Conservation (phyloP, 2,797 vertebrate species). For the Danio tinwini region DNA sequence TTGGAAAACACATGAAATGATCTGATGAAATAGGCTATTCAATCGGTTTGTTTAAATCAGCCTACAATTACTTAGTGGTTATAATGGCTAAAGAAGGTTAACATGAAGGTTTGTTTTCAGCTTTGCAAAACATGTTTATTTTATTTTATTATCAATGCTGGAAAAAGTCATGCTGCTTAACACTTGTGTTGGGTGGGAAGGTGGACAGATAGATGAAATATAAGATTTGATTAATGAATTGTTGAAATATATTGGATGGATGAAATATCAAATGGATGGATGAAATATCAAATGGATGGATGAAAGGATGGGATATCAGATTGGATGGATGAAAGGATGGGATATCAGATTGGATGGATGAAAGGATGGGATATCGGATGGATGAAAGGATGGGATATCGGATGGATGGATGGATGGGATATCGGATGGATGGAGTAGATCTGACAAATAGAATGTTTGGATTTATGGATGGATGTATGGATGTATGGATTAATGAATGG, state of each 20-base stretch:
- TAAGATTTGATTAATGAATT: too few relatives aligned
- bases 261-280: background rate
- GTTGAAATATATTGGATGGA: too few relatives aligned
- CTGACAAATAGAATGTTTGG: too few relatives aligned
- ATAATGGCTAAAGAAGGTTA: background rate
- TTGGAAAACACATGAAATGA: constrained; percentile 37
- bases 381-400: background rate
- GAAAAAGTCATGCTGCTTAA: too few relatives aligned
- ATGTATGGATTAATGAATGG: background rate
- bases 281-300: too few relatives aligned
- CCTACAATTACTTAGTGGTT: background rate
- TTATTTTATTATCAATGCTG: too few relatives aligned
- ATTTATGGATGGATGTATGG: background rate
- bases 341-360: background rate
- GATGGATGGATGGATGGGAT: background rate
- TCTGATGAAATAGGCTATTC: background rate
- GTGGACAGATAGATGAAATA: too few relatives aligned
- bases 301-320: too few relatives aligned
- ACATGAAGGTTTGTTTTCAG: background rate
- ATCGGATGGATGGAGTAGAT: too few relatives aligned
- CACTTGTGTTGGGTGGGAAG: too few relatives aligned
- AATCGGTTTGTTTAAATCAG: background rate
- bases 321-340: too few relatives aligned
- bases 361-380: background rate
- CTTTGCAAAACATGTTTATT: background rate